phyloP scores from a whole-genome alignment of 2,113 vertebrate genomes.

The Epinephelus cyanopodus region DNA sequence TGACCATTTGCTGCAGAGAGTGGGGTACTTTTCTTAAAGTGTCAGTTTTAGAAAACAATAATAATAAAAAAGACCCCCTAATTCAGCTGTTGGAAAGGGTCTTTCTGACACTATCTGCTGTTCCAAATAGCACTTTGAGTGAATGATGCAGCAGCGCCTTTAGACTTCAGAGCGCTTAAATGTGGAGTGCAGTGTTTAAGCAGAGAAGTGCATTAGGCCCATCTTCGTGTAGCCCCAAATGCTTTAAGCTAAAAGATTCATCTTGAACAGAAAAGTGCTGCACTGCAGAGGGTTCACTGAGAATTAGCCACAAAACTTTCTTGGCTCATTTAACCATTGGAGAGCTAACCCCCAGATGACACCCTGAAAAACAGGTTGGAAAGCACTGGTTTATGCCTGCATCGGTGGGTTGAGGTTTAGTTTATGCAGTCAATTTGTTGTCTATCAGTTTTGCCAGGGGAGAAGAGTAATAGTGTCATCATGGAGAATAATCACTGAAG shows the following conservation, averaged over 20 bases:
- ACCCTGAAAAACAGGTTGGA: conserved; percentile 26
- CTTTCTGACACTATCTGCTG: conserved; percentile 46
- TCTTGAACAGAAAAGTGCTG: conserved; percentile 54
- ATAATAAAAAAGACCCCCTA: conserved; percentile 1
- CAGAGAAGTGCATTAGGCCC: conserved; percentile 63
- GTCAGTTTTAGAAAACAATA: not conserved
- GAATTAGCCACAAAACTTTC: conserved; percentile 62
- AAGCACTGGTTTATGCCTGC: conserved; percentile 34
- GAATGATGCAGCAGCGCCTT: conserved; percentile 59
- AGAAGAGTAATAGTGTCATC: conserved; percentile 82
- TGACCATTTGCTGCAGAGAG: conserved; percentile 16
- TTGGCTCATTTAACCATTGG: conserved; percentile 57
- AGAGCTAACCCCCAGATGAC: conserved; percentile 42
- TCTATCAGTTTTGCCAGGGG: conserved; percentile 74
- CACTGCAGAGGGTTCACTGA: conserved; percentile 32
- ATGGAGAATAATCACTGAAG: conserved; percentile 76
- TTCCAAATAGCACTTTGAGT: conserved; percentile 61
- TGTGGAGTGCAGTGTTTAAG: conserved; percentile 65
- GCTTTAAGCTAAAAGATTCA: conserved; percentile 69
- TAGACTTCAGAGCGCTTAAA: conserved; percentile 57
- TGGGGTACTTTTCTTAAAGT: not conserved
- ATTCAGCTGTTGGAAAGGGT: conserved; percentile 13
- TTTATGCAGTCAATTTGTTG: conserved; percentile 73
- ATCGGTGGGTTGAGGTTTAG: conserved; percentile 52
- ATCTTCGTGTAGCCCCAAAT: conserved; percentile 45